Conservation (phyloP, 2,113 vertebrate genomes). For the Romanogobio albipinnatus region DNA sequence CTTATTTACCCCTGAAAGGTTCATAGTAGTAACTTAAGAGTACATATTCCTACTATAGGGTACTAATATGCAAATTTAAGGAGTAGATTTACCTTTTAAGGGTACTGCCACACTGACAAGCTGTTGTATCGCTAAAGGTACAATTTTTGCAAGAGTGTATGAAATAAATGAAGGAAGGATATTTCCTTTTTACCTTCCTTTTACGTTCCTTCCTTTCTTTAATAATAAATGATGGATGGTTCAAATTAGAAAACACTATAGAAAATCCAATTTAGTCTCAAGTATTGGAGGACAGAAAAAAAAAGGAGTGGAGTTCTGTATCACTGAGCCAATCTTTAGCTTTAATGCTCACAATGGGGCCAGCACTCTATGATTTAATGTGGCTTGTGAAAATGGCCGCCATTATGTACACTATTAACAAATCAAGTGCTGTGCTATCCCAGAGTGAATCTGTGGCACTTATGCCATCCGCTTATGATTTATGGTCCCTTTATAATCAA, state of each 20-base stretch:
- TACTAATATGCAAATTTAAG: neutral
- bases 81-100: neutral
- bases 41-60: too few relatives aligned
- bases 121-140: neutral
- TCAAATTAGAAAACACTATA: constrained; percentile 90
- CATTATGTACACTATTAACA: constrained; percentile 91
- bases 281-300: constrained; percentile 74
- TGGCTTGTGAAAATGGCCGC: constrained; percentile 84
- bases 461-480: constrained; percentile 79
- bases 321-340: constrained; percentile 67
- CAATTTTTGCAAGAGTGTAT: neutral
- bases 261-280: constrained; percentile 94
- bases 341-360: constrained; percentile 83
- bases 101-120: neutral
- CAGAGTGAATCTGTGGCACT: constrained; percentile 83
- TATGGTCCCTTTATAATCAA: constrained; percentile 85
- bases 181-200: neutral
- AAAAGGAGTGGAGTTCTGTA: constrained; percentile 63
- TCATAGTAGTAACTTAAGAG: neutral
- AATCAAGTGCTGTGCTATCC: constrained; percentile 74
- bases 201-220: constrained; percentile 51
- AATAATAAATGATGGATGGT: constrained; percentile 98
- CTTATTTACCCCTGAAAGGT: neutral
- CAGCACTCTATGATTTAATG: constrained; percentile 90
- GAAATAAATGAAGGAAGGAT: neutral